A percentile compares a stretch with the other conserved stretches of the same genome.
Evolutionary conservation across 1,140 invertebrate genomes (phyloP).

Genomic region (Zophobas morio): DNA sequence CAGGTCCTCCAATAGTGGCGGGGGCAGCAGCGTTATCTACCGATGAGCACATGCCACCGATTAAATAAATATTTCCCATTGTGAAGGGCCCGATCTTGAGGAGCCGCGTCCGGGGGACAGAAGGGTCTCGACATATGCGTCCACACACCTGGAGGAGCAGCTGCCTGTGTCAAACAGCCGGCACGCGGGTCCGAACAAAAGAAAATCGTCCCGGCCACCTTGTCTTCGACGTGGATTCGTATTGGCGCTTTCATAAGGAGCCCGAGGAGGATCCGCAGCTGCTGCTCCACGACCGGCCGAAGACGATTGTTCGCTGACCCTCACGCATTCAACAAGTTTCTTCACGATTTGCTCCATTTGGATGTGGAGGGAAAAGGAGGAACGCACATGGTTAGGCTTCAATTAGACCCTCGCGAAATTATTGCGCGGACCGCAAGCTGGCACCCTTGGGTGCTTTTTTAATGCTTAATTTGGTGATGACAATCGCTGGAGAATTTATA

Average conservation of each 20-base stretch:
- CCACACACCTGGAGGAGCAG: constrained; percentile 39
- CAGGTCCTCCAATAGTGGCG: constrained; percentile 1
- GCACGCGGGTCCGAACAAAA: constrained; percentile 41
- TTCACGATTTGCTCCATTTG: constrained; percentile 27
- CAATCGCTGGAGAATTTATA: no score
- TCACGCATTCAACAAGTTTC: constrained; percentile 36
- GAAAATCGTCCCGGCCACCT: constrained; percentile 38
- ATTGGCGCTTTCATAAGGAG: constrained; percentile 38
- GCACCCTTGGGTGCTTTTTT: neutral
- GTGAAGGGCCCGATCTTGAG: constrained; percentile 28
- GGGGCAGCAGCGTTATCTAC: constrained; percentile 23
- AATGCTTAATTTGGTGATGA: no score
- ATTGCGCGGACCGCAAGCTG: neutral
- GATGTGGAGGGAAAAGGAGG: neutral
- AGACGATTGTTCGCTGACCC: constrained; percentile 40
- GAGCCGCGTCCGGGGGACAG: constrained; percentile 21
- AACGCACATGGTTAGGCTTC: constrained; percentile 10
- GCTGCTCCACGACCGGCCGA: constrained; percentile 36
- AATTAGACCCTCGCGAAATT: constrained; percentile 17
- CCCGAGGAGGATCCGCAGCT: constrained; percentile 33
- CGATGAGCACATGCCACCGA: constrained; percentile 25
- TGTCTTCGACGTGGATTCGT: constrained; percentile 37
- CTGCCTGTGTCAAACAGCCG: constrained; percentile 35
- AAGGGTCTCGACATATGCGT: constrained; percentile 36
- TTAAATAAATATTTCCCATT: constrained; percentile 41